A percentile compares a stretch with the other conserved stretches of the same genome.
Evolutionary conservation across 2,113 vertebrate species (phyloP).

Genomic region (Oophaga pumilio): DNA sequence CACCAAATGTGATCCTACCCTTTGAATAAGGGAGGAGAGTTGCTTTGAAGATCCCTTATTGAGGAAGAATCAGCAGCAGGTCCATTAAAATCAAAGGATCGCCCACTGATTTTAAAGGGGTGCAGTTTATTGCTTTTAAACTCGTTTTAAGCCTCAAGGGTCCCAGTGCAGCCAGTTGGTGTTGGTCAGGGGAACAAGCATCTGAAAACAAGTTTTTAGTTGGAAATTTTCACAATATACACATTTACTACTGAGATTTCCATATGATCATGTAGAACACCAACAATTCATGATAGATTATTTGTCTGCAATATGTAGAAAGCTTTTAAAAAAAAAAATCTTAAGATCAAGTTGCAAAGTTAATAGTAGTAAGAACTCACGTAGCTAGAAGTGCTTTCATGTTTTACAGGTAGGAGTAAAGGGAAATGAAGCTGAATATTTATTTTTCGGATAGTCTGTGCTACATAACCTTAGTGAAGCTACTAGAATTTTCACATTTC

Average conservation of each 20-base stretch:
- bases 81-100: not conserved
- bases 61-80: too few relatives aligned
- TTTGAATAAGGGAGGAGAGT: not conserved
- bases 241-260: too few relatives aligned
- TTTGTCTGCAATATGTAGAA: too few relatives aligned
- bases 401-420: not conserved
- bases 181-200: too few relatives aligned
- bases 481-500: constrained; percentile 1
- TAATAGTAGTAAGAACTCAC: not conserved
- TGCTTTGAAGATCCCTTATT: not conserved
- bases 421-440: not conserved
- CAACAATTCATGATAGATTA: not conserved
- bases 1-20: not conserved
- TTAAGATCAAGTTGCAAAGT: not conserved
- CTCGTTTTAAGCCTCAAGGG: not conserved
- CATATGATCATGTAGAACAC: too few relatives aligned
- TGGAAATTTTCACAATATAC: too few relatives aligned
- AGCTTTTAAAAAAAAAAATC: not conserved
- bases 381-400: not conserved
- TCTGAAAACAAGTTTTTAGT: too few relatives aligned
- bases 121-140: not conserved
- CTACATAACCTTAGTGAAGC: not conserved
- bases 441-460: not conserved
- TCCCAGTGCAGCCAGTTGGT: too few relatives aligned
- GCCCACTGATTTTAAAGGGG: not conserved